phyloP scores from a whole-genome alignment of 1,140 invertebrate genomes.

The Drosophila ficusphila region DNA sequence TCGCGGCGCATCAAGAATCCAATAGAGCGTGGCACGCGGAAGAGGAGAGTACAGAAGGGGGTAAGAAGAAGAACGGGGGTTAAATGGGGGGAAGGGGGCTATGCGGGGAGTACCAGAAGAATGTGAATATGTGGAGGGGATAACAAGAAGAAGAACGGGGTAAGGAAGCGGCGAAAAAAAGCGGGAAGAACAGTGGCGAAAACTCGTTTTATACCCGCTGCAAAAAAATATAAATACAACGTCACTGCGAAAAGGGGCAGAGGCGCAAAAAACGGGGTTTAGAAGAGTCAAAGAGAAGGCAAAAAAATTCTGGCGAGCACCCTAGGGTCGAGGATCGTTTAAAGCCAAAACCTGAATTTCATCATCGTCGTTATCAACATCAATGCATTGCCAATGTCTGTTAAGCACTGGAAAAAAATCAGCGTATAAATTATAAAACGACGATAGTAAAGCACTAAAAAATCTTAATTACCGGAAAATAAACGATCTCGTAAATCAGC shows the following conservation, averaged over 20 bases:
- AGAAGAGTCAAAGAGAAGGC: slow-evolving; percentile 24
- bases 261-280: not conserved
- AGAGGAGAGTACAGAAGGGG: not conserved
- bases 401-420: slow-evolving; percentile 5
- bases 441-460: not conserved
- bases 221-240: slow-evolving; percentile 60
- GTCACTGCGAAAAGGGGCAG: slow-evolving; percentile 51
- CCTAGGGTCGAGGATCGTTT: slow-evolving; percentile 44
- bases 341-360: slow-evolving; percentile 61
- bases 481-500: not conserved
- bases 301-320: slow-evolving; percentile 14
- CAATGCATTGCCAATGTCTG: slow-evolving; percentile 25
- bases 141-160: not conserved
- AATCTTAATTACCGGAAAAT: not conserved
- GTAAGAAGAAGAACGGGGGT: too few relatives aligned
- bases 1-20: slow-evolving; percentile 42
- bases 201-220: slow-evolving; percentile 44
- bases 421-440: not conserved
- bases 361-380: slow-evolving; percentile 25
- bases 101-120: slow-evolving; percentile 6
- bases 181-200: slow-evolving; percentile 45
- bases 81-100: slow-evolving; percentile 24
- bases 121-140: not conserved
- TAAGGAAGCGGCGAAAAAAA: slow-evolving; percentile 38
- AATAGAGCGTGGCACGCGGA: slow-evolving; percentile 65